Percentiles rank a stretch among this genome's conserved stretches.
phyloP scores from a whole-genome alignment of 2,888 invertebrate genomes.

The Buathra laborator region DNA sequence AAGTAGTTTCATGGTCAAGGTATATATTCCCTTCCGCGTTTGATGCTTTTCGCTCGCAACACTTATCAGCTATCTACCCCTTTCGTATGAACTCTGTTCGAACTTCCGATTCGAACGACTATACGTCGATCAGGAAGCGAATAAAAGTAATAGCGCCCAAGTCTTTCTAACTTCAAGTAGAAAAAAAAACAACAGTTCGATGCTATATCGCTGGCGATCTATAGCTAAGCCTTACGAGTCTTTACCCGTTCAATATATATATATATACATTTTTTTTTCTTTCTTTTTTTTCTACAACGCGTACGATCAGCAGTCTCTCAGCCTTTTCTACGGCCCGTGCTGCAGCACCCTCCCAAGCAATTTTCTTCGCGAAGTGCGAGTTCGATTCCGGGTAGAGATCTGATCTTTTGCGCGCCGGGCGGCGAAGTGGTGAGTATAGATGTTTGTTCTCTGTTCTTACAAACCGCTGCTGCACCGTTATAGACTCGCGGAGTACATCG shows the following conservation, averaged over 20 bases:
- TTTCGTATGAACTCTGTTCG: conserved; percentile 9
- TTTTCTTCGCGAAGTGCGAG: conserved; percentile 51
- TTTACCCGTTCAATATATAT: conserved; percentile 6
- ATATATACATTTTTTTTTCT: background rate
- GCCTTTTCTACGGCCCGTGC: conserved; percentile 31
- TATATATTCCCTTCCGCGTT: conserved; percentile 46
- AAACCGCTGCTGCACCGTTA: background rate
- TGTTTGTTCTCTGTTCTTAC: background rate
- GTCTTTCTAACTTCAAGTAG: background rate
- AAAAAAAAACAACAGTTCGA: conserved; percentile 5
- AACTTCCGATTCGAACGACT: background rate
- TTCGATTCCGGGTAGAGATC: conserved; percentile 59
- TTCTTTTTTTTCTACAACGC: background rate
- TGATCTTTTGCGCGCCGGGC: conserved; percentile 18
- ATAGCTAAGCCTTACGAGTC: background rate
- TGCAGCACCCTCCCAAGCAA: conserved; percentile 42
- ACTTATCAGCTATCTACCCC: conserved; percentile 52
- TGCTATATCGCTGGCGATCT: conserved; percentile 29
- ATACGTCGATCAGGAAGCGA: conserved; percentile 35
- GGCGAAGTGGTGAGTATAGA: background rate
- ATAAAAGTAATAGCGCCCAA: conserved; percentile 37
- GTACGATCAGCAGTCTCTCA: conserved; percentile 1
- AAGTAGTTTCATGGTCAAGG: conserved; percentile 62
- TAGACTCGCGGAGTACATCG: background rate
- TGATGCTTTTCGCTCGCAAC: conserved; percentile 10